phyloP scores from a whole-genome alignment of 1,140 invertebrate genomes.

The Neocloeon triangulifer region DNA sequence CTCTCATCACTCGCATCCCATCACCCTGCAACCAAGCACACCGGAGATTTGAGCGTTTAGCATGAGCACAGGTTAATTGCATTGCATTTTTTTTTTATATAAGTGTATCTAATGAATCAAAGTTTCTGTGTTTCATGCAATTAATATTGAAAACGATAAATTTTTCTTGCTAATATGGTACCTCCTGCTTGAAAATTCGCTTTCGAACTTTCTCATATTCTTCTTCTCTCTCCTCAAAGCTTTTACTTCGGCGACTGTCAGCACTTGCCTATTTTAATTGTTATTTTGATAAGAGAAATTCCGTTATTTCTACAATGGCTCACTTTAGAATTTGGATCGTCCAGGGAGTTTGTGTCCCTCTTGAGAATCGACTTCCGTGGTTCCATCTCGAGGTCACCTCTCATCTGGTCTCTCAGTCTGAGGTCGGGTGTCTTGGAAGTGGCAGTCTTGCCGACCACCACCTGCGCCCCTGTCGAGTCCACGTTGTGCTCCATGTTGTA shows the following conservation, averaged over 20 bases:
- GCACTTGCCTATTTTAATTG: slow-evolving; percentile 30
- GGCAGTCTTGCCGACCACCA: slow-evolving; percentile 44
- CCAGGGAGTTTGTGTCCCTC: slow-evolving; percentile 24
- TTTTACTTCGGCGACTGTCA: slow-evolving; percentile 54
- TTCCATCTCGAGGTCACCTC: slow-evolving; percentile 22
- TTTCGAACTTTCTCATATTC: slow-evolving; percentile 62
- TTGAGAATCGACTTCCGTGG: slow-evolving; percentile 62
- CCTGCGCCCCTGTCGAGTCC: slow-evolving; percentile 60
- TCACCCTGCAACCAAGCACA: no score
- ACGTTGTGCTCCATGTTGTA: slow-evolving; percentile 89
- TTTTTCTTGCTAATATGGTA: no score
- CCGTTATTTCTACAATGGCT: neutral
- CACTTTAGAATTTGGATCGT: neutral
- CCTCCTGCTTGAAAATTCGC: slow-evolving; percentile 55
- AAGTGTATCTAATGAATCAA: no score
- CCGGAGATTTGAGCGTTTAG: no score
- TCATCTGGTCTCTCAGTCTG: slow-evolving; percentile 14
- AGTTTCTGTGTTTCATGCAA: no score
- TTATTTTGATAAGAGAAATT: no score
- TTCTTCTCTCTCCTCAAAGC: slow-evolving; percentile 72
- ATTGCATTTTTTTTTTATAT: no score
- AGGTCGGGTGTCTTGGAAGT: slow-evolving; percentile 20
- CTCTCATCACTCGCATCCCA: no score
- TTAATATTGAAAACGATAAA: no score
- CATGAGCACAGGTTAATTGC: no score